Percentiles rank a stretch among this genome's conserved stretches.
These are phyloP conservation scores for Saccopteryx leptura DNA, from an alignment of 2,113 vertebrate genomes.

Conservation along the genomic window DNA sequence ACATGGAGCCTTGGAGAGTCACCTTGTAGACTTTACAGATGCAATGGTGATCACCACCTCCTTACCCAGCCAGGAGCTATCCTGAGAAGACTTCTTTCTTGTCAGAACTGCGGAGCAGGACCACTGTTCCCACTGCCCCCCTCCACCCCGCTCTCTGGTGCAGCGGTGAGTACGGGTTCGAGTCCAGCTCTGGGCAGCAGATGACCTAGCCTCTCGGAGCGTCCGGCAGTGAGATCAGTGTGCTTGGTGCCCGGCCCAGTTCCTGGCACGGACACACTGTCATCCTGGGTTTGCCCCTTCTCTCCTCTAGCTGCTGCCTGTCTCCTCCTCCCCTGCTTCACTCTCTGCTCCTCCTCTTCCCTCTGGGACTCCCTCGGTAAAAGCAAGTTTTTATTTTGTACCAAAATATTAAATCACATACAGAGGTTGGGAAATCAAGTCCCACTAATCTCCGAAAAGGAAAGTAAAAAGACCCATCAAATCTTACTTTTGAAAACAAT, in stretches of 20 bases:
- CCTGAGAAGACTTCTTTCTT: not conserved
- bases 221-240: not conserved
- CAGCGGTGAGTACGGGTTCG: not conserved
- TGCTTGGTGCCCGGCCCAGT: not conserved
- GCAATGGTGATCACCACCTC: fast-evolving
- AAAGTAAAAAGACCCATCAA: not conserved
- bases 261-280: not conserved
- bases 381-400: conserved; percentile 2
- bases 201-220: not conserved
- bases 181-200: not conserved
- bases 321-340: not conserved
- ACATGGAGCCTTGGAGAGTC: not conserved
- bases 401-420: conserved; percentile 13
- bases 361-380: not conserved
- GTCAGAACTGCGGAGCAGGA: not conserved
- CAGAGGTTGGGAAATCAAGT: not conserved
- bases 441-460: not conserved
- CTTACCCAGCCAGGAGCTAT: not conserved
- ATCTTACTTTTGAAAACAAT: not conserved
- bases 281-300: not conserved
- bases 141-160: not conserved
- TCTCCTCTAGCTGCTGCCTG: not conserved
- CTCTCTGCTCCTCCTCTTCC: not conserved
- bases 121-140: not conserved
- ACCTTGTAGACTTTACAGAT: not conserved